These are phyloP conservation scores for Drosophila colorata DNA, from an alignment of 2,888 invertebrate genomes.

Conservation along the genomic window DNA sequence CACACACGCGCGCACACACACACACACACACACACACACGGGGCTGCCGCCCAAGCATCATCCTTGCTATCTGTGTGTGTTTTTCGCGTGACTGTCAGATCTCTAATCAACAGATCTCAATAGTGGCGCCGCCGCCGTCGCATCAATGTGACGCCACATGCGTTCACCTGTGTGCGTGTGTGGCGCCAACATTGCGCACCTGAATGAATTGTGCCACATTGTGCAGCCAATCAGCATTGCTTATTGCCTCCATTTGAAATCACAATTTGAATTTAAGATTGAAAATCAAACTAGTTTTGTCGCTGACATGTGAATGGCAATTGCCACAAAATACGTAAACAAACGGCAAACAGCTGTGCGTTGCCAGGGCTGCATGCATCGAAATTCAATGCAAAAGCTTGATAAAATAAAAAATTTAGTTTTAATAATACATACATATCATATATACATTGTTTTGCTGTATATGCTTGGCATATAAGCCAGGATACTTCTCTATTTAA, in stretches of 20 bases:
- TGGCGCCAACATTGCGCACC: conserved; percentile 42
- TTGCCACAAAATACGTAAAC: conserved; percentile 38
- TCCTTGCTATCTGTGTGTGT: conserved; percentile 45
- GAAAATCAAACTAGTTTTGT: conserved; percentile 26
- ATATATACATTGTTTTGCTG: too few species aligned
- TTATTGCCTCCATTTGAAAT: conserved; percentile 19
- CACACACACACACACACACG: conserved; percentile 26
- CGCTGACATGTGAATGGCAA: conserved; percentile 35
- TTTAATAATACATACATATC: too few species aligned
- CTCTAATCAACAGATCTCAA: conserved; percentile 51
- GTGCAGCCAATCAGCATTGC: conserved; percentile 16
- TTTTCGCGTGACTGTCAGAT: conserved; percentile 75
- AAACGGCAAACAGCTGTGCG: conserved; percentile 45
- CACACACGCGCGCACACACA: conserved; percentile 19
- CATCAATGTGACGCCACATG: conserved; percentile 54
- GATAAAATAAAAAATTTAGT: too few species aligned
- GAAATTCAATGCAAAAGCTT: neutral
- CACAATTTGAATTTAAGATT: conserved; percentile 34
- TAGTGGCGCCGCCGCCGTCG: conserved; percentile 54
- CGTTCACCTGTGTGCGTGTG: conserved; percentile 11
- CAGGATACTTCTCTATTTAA: too few species aligned
- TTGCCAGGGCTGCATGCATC: conserved; percentile 16
- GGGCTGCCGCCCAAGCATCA: conserved; percentile 26
- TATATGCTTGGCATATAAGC: too few species aligned
- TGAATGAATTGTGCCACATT: conserved; percentile 24